phyloP scores from a whole-genome alignment of 2,888 invertebrate species.

The Diplazon laetatorius region DNA sequence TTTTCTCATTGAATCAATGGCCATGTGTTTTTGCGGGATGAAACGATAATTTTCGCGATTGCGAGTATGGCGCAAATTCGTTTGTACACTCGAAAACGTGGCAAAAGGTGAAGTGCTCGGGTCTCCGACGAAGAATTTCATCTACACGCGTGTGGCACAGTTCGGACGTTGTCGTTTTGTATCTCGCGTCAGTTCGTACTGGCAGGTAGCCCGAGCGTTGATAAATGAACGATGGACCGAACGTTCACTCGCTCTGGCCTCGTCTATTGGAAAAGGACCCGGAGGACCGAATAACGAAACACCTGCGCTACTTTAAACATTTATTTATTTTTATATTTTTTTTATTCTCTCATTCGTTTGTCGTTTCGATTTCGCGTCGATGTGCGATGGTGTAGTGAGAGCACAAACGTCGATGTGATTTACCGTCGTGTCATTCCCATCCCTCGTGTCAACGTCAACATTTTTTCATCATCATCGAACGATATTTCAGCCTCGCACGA shows the following conservation, averaged over 20 bases:
- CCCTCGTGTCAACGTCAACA: neutral
- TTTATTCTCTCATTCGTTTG: slow-evolving; percentile 23
- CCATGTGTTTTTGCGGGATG: too few relatives aligned
- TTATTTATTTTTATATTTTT: slow-evolving; percentile 18
- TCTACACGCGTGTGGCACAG: slow-evolving; percentile 24
- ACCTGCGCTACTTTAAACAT: slow-evolving; percentile 16
- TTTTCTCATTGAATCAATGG: too few relatives aligned
- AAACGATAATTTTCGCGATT: too few relatives aligned
- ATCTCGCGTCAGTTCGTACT: slow-evolving; percentile 32
- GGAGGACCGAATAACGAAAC: slow-evolving; percentile 20
- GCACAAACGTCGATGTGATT: slow-evolving; percentile 27
- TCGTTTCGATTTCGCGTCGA: slow-evolving; percentile 32
- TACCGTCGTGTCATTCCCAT: slow-evolving; percentile 13
- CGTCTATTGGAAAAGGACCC: slow-evolving; percentile 57
- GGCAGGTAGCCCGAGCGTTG: slow-evolving; percentile 52
- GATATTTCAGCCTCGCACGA: neutral
- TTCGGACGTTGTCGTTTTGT: slow-evolving; percentile 34
- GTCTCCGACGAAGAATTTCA: slow-evolving; percentile 43
- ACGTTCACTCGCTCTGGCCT: slow-evolving; percentile 35
- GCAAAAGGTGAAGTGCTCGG: slow-evolving; percentile 43
- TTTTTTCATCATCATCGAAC: slow-evolving; percentile 1
- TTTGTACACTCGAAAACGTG: too few relatives aligned
- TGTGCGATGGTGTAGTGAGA: slow-evolving; percentile 17
- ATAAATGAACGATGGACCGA: slow-evolving; percentile 63
- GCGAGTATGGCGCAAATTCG: too few relatives aligned